phyloP scores from a whole-genome alignment of 1,140 invertebrate genomes.

The Papilio glaucus region DNA sequence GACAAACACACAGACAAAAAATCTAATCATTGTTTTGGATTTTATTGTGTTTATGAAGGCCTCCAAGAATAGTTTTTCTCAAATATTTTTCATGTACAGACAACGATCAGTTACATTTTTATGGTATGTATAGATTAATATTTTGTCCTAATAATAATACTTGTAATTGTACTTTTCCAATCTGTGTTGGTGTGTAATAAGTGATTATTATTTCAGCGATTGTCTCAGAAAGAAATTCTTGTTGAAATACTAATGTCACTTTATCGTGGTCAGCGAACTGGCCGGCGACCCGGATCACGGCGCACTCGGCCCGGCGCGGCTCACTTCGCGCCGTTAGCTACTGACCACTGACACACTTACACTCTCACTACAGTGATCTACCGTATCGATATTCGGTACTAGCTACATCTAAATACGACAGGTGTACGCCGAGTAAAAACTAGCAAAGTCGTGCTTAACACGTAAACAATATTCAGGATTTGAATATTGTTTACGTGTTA shows the following conservation, averaged over 20 bases:
- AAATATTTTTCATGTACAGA: too few relatives aligned
- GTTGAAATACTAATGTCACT: constrained; percentile 12
- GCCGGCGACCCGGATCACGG: constrained; percentile 69
- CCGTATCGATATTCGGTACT: constrained; percentile 35
- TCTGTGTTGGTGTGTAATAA: not conserved
- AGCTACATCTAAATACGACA: constrained; percentile 9
- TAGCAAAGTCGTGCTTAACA: not conserved
- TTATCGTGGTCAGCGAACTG: constrained; percentile 58
- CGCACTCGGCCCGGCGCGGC: constrained; percentile 65
- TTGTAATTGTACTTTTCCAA: not conserved
- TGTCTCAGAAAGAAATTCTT: not conserved
- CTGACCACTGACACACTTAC: constrained; percentile 69
- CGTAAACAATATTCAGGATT: not conserved
- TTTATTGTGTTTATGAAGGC: too few relatives aligned
- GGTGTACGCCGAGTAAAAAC: not conserved
- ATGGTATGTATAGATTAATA: too few relatives aligned
- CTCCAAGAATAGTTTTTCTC: too few relatives aligned
- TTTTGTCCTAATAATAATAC: too few relatives aligned
- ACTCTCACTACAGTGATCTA: constrained; percentile 58
- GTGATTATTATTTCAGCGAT: not conserved
- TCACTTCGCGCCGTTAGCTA: constrained; percentile 49
- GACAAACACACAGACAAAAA: too few relatives aligned
- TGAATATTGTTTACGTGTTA: too few relatives aligned
- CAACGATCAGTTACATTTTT: too few relatives aligned
- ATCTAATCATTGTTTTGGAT: too few relatives aligned